A percentile compares a stretch with the other conserved stretches of the same genome.
Evolutionary conservation across 2,797 vertebrate species (phyloP).

Genomic region (Neosalanx taihuensis): DNA sequence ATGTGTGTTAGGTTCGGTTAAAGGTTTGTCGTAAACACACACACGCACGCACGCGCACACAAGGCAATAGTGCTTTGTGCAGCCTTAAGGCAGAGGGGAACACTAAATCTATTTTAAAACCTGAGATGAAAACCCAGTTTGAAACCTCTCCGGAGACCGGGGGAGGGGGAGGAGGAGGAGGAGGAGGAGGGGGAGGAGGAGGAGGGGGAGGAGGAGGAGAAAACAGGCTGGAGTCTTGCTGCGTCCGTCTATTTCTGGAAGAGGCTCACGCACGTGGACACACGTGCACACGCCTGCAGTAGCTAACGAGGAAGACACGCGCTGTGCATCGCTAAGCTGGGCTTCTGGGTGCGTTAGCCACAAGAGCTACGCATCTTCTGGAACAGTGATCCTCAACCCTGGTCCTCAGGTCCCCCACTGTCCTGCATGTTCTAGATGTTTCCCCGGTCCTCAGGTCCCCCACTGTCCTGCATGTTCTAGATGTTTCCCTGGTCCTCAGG

Average conservation of each 20-base stretch:
- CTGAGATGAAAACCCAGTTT: constrained; percentile 52
- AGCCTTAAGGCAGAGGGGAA: background rate
- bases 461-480: too few relatives aligned
- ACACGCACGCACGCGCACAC: background rate
- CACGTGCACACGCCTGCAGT: constrained; percentile 24
- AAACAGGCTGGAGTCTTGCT: constrained; percentile 57
- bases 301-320: constrained; percentile 49
- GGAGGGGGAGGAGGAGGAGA: constrained; percentile 16
- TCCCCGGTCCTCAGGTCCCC: too few relatives aligned
- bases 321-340: too few relatives aligned
- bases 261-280: constrained; percentile 13
- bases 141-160: constrained; percentile 59
- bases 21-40: background rate
- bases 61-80: background rate
- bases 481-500: too few relatives aligned
- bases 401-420: too few relatives aligned
- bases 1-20: too few relatives aligned
- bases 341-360: too few relatives aligned
- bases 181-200: constrained; percentile 12
- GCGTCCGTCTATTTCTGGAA: constrained; percentile 68
- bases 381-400: too few relatives aligned
- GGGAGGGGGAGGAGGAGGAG: constrained; percentile 21
- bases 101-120: constrained; percentile 30
- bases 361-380: background rate
- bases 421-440: too few relatives aligned